Conservation (phyloP, 2,888 invertebrate species). For the Micoletzkya japonica region DNA sequence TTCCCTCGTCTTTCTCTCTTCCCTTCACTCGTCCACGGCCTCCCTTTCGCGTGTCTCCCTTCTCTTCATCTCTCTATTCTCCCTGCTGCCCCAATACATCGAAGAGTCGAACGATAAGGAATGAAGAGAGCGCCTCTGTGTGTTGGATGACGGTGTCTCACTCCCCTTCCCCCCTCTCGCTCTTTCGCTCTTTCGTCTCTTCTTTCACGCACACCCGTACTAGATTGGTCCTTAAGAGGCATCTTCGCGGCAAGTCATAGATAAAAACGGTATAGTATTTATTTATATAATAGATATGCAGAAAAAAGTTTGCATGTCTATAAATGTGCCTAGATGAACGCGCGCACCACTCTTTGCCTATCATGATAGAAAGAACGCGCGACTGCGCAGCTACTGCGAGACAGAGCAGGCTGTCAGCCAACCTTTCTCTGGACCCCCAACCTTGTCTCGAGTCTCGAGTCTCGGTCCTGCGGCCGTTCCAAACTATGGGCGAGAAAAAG, state of each 20-base stretch:
- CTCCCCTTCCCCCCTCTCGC: slow-evolving; percentile 2
- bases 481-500: too few species aligned
- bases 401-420: too few species aligned
- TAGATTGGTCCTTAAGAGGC: slow-evolving; percentile 5
- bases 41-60: neutral
- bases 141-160: neutral
- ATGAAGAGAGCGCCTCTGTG: neutral
- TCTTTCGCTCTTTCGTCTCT: neutral
- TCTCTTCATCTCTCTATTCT: slow-evolving; percentile 17
- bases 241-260: too few species aligned
- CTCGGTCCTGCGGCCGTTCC: slow-evolving; percentile 9
- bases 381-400: too few species aligned
- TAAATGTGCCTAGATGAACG: too few species aligned
- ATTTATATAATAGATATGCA: too few species aligned
- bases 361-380: too few species aligned
- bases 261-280: too few species aligned
- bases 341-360: too few species aligned
- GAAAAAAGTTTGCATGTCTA: too few species aligned
- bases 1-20: neutral
- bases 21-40: neutral
- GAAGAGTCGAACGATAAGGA: neutral
- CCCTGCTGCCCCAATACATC: neutral
- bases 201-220: neutral
- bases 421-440: too few species aligned
- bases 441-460: too few species aligned